Evolutionary conservation across 1,140 invertebrate genomes (phyloP).

Genomic region (Hypsibius dujardini): DNA sequence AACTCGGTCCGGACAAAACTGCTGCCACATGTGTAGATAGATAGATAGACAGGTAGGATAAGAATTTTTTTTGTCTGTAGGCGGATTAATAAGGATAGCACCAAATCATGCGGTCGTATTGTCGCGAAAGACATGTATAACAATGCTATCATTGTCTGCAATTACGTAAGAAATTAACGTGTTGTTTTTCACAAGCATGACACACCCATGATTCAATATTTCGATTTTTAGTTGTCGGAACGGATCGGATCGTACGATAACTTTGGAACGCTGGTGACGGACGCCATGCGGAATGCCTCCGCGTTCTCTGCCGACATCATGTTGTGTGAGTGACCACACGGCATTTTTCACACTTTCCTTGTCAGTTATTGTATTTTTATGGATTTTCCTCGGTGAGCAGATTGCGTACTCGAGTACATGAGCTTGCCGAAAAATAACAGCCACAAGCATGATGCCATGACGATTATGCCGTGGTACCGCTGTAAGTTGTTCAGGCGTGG

Average conservation of each 20-base stretch:
- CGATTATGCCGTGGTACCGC: constrained; percentile 80
- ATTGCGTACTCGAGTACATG: too few species aligned
- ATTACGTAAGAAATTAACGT: constrained; percentile 51
- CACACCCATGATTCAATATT: constrained; percentile 11
- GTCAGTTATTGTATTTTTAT: constrained; percentile 8
- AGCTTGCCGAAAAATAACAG: constrained; percentile 47
- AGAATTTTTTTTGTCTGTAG: constrained; percentile 28
- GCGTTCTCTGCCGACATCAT: constrained; percentile 87
- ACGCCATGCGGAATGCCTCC: constrained; percentile 89
- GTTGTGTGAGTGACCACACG: constrained; percentile 49
- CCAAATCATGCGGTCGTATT: constrained; percentile 80
- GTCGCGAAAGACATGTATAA: constrained; percentile 92
- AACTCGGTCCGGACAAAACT: too few species aligned
- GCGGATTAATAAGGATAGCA: constrained; percentile 90
- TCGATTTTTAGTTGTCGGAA: constrained; percentile 43
- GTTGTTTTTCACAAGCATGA: constrained; percentile 16
- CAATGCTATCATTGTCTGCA: constrained; percentile 80
- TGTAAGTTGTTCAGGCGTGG: constrained; percentile 36
- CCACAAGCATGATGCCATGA: constrained; percentile 75
- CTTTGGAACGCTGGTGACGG: constrained; percentile 82
- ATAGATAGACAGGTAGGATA: too few species aligned
- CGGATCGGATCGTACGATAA: constrained; percentile 97
- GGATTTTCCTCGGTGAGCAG: too few species aligned
- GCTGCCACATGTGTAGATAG: too few species aligned
- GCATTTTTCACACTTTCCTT: too few species aligned